Base-by-base conservation (phyloP, 2,888 invertebrate genomes). In the Eristalis tenax region DNA sequence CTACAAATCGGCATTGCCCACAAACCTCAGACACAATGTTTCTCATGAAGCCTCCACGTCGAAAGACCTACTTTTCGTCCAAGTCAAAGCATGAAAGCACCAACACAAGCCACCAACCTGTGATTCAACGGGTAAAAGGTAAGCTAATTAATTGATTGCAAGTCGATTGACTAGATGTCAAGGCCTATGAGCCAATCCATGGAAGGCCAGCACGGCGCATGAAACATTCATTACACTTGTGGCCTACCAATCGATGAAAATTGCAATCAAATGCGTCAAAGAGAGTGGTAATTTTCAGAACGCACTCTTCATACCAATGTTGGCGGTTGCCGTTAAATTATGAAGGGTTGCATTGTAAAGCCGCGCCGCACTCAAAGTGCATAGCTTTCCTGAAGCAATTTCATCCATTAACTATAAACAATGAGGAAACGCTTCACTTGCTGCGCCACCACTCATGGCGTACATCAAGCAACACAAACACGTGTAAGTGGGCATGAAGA, bases 391-490 rank as follows among this genome's bases (percentile, higher is more conserved):
- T 35, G 66, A 84, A 81, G 76, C 57, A 65, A 69, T 66, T 69
- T 81, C 81, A 81, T 85, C 43, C 76, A 77, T 77, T 81, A 73
- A 85, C 74, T 77, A 68, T 77, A 75, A 85, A 81, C 73, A 83
- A 85, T 76, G 66, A 77, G 85, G 77, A 77, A 81, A 81, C 66
- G 81, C 73, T 81, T 81, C 73, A 66, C 71, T 76, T 80, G 66
- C 50, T 50, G 71, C 71, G 50, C 43, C 43, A 13, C 15, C n/a
- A 68, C 71, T 68, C 56, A 68, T 63, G 80, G 35, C 50, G 64
- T 23, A 32, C 38, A 57, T n/a, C 50, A 1, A n/a, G 35, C 56
- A 56, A 71, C 35, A 78, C 35, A 65, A 65, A 59, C 79, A 65
- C 18, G 35, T 61, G 35, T 6, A 28, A 15, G 6, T 65, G n/a